Conservation (phyloP, 1,140 invertebrate genomes). For the Sesamia nonagrioides region DNA sequence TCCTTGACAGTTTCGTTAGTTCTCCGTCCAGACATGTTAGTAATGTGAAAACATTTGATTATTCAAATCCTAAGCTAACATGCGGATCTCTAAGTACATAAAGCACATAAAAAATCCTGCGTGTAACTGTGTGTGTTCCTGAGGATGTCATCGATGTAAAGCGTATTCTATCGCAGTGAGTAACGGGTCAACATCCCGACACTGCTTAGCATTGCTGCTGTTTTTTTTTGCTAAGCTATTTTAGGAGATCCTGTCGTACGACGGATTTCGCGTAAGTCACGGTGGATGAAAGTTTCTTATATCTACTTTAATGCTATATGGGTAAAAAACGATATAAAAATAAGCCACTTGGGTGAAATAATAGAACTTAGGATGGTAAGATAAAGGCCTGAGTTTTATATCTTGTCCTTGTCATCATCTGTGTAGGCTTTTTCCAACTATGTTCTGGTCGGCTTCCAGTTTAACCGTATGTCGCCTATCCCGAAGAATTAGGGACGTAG, state of each 20-base stretch:
- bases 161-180: constrained; percentile 1
- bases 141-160: constrained; percentile 14
- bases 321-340: neutral
- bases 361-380: neutral
- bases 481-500: too few species aligned
- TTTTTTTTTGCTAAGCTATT: constrained; percentile 39
- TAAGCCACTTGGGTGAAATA: neutral
- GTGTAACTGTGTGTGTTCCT: constrained; percentile 8
- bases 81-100: neutral
- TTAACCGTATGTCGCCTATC: too few species aligned
- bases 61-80: constrained; percentile 18
- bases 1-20: too few species aligned
- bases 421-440: too few species aligned
- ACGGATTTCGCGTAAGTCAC: constrained; percentile 25
- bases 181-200: constrained; percentile 43
- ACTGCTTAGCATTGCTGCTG: constrained; percentile 5
- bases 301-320: neutral
- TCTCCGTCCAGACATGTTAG: neutral
- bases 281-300: constrained; percentile 12
- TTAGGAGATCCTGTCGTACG: constrained; percentile 40
- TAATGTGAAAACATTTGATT: constrained; percentile 23
- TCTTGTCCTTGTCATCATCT: too few species aligned
- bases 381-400: neutral
- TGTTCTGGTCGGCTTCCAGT: too few species aligned
- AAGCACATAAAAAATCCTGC: neutral